Percentiles rank a stretch among this genome's conserved stretches.
Conservation (phyloP, 2,113 vertebrate genomes). For the Melospiza georgiana region DNA sequence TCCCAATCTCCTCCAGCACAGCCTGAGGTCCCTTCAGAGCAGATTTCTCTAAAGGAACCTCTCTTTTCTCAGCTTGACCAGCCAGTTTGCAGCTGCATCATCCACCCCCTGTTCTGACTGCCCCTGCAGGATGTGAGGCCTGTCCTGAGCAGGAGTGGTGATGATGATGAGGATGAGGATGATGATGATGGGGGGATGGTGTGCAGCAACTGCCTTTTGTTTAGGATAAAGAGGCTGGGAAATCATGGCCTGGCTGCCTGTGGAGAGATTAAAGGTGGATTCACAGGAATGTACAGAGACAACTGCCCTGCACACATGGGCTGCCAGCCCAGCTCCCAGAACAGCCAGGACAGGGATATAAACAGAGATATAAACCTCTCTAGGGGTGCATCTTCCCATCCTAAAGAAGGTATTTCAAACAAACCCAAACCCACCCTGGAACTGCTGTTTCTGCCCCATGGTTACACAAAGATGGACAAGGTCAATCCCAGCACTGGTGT, state of each 20-base stretch:
- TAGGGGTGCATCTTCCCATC: not conserved
- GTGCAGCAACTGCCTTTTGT: not conserved
- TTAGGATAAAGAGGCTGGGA: not conserved
- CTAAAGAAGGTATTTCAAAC: not conserved
- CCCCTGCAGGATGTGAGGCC: accelerated
- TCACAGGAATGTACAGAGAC: not conserved
- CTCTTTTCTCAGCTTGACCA: not conserved
- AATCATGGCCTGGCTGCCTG: accelerated
- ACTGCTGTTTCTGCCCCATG: not conserved
- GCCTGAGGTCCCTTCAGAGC: not conserved
- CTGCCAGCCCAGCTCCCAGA: not conserved
- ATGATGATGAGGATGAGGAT: not conserved
- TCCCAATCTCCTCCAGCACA: not conserved
- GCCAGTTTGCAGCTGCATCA: not conserved
- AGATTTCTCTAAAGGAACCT: not conserved
- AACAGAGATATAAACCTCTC: not conserved
- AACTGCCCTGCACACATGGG: not conserved
- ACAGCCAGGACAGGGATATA: too few species aligned
- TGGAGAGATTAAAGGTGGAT: not conserved
- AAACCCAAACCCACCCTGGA: not conserved
- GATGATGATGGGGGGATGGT: not conserved
- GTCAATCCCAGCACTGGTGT: not conserved
- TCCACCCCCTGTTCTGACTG: not conserved
- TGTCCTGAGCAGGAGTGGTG: not conserved
- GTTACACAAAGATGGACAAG: not conserved